These are phyloP conservation scores for Anas flavirostris DNA, from an alignment of 2,797 vertebrate genomes.

Conservation along the genomic window DNA sequence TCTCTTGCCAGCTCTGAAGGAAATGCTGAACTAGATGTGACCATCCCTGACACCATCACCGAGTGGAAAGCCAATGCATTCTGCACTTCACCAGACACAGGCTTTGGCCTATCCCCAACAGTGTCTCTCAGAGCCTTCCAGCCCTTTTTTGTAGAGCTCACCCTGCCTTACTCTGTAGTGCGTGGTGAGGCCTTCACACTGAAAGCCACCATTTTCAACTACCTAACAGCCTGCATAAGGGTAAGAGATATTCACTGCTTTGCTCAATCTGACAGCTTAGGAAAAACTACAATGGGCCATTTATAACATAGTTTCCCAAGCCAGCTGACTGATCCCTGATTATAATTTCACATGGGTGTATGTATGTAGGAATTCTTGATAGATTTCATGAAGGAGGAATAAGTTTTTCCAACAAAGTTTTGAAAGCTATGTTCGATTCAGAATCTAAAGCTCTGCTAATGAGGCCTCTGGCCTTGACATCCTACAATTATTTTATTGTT, in stretches of 20 bases:
- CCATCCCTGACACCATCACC: slow-evolving; percentile 79
- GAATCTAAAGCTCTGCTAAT: neutral
- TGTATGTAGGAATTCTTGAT: rapidly evolving
- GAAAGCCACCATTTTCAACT: slow-evolving; percentile 88
- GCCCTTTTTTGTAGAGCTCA: slow-evolving; percentile 89
- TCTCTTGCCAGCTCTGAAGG: slow-evolving; percentile 56
- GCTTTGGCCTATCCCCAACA: slow-evolving; percentile 84
- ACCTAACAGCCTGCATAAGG: slow-evolving; percentile 84
- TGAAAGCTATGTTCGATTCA: neutral
- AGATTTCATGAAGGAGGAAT: neutral
- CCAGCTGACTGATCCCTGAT: neutral
- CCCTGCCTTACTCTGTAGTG: slow-evolving; percentile 88
- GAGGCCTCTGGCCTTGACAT: neutral
- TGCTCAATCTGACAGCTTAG: neutral
- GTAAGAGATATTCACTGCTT: slow-evolving; percentile 65
- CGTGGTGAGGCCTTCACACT: slow-evolving; percentile 85
- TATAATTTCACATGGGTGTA: neutral
- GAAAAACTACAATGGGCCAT: neutral
- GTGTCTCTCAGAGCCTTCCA: slow-evolving; percentile 82
- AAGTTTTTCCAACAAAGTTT: neutral
- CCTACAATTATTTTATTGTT: neutral
- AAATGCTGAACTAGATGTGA: slow-evolving; percentile 54
- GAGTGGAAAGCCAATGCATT: slow-evolving; percentile 77
- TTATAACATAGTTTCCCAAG: neutral
- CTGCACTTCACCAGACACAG: slow-evolving; percentile 72